Percentiles rank a stretch among this genome's conserved stretches.
phyloP scores from a whole-genome alignment of 2,888 invertebrate genomes.

The Tyria jacobaeae region DNA sequence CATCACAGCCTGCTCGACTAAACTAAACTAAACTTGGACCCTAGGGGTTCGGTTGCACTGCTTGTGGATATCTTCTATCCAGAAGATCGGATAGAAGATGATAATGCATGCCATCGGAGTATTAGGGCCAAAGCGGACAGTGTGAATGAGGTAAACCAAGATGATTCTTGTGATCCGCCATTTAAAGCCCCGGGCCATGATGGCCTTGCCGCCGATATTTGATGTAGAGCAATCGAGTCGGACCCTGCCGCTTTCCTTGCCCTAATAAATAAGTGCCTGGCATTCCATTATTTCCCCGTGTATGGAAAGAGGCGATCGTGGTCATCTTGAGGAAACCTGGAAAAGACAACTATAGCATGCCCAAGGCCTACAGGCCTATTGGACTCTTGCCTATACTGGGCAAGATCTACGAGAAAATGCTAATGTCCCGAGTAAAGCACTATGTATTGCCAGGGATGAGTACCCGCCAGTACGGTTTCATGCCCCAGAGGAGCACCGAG shows the following conservation, averaged over 20 bases:
- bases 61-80: no score
- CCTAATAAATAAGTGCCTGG: background rate
- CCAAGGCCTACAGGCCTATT: slow-evolving; percentile 16
- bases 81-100: no score
- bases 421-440: slow-evolving; percentile 15
- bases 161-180: no score
- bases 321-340: slow-evolving; percentile 18
- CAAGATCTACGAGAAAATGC: slow-evolving; percentile 16
- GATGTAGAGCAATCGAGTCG: no score
- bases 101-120: no score
- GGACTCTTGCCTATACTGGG: slow-evolving; percentile 10
- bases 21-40: background rate
- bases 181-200: slow-evolving; percentile 6
- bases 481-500: background rate
- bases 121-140: no score
- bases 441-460: slow-evolving; percentile 5
- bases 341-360: background rate
- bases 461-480: slow-evolving; percentile 4
- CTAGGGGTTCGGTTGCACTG: background rate
- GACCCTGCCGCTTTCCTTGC: background rate
- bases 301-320: slow-evolving; percentile 16
- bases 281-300: background rate
- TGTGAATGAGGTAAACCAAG: no score
- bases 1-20: no score
- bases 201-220: background rate